These are phyloP conservation scores for Athripsodes cinereus DNA, from an alignment of 2,888 invertebrate species.

Conservation along the genomic window DNA sequence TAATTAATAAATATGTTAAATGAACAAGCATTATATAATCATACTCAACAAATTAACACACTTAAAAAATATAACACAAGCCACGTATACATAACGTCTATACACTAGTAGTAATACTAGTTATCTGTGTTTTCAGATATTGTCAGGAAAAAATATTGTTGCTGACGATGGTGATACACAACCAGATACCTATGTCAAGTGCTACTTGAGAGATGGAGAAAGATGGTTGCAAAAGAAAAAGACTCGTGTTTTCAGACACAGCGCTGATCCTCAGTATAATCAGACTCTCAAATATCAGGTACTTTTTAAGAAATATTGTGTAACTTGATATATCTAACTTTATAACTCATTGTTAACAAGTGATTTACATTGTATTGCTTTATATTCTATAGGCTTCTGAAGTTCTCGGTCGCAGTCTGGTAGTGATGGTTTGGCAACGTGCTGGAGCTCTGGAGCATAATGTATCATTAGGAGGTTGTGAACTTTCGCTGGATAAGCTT, in stretches of 20 bases:
- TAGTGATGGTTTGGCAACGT: conserved; percentile 90
- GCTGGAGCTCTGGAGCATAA: conserved; percentile 86
- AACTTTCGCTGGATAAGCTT: conserved; percentile 77
- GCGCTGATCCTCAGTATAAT: conserved; percentile 78
- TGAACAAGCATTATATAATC: too few relatives aligned
- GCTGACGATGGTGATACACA: conserved; percentile 65
- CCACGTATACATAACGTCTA: too few relatives aligned
- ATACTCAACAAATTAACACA: too few relatives aligned
- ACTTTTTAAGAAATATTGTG: too few relatives aligned
- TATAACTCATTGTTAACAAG: too few relatives aligned
- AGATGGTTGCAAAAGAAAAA: conserved; percentile 88
- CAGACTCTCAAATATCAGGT: conserved; percentile 83
- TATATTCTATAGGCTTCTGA: conserved; percentile 56
- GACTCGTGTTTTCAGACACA: conserved; percentile 76
- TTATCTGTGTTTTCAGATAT: conserved; percentile 47
- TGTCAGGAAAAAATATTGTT: conserved; percentile 64
- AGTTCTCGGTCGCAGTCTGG: conserved; percentile 71
- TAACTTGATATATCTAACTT: too few relatives aligned
- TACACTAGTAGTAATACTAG: too few relatives aligned
- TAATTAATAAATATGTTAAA: too few relatives aligned
- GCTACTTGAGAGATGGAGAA: conserved; percentile 83
- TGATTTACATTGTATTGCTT: too few relatives aligned
- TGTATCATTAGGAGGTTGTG: conserved; percentile 71
- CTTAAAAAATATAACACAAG: too few relatives aligned
- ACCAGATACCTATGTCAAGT: conserved; percentile 90